Evolutionary conservation across 2,888 invertebrate genomes (phyloP).

Genomic region (Nymphalis c-album): DNA sequence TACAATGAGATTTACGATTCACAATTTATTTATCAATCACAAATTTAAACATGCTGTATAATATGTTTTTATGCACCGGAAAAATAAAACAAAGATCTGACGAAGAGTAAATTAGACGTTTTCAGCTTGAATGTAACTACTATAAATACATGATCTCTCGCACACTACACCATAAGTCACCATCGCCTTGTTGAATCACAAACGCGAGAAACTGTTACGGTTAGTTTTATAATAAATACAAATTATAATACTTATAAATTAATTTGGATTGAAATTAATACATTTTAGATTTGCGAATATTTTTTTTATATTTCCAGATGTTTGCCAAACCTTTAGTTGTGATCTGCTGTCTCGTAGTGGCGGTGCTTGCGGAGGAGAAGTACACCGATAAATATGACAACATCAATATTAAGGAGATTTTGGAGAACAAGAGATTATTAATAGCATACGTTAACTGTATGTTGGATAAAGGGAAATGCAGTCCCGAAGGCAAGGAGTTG

Average conservation of each 20-base stretch:
- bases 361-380: conserved; percentile 39
- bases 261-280: not conserved
- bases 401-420: conserved; percentile 85
- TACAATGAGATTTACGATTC: not conserved
- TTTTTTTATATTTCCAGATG: conserved; percentile 36
- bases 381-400: conserved; percentile 87
- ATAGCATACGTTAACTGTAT: conserved; percentile 86
- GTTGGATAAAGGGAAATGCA: conserved; percentile 83
- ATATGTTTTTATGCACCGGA: not conserved
- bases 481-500: conserved; percentile 85
- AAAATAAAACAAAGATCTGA: conserved; percentile 55
- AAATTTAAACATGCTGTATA: not conserved
- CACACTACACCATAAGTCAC: conserved; percentile 58
- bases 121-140: conserved; percentile 48
- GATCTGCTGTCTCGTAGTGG: conserved; percentile 35
- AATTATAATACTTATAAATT: not conserved
- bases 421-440: conserved; percentile 84
- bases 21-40: not conserved
- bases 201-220: conserved; percentile 21
- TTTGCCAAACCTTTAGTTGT: conserved; percentile 35
- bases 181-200: conserved; percentile 40
- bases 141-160: conserved; percentile 66
- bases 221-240: not conserved
- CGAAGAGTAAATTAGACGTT: conserved; percentile 70
- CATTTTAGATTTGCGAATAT: not conserved